These are phyloP conservation scores for Anabacerthia variegaticeps DNA, from an alignment of 2,797 vertebrate genomes.

Conservation along the genomic window DNA sequence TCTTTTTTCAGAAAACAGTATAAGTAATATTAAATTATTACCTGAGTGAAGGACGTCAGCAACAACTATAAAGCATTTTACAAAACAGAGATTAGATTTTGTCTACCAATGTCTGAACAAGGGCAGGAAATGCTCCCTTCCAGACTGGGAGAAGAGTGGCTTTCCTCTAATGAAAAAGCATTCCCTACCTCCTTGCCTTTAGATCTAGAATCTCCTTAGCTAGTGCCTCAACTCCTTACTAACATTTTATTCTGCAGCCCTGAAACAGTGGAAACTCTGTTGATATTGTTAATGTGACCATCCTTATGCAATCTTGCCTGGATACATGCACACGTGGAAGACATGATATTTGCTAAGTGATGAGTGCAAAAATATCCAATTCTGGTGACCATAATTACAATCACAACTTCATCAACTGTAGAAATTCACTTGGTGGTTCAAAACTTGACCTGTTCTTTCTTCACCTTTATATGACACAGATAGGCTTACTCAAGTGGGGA, in stretches of 20 bases:
- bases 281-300: not conserved
- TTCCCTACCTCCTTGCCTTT: not conserved
- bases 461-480: not conserved
- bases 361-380: not conserved
- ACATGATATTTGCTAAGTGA: not conserved
- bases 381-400: not conserved
- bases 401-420: not conserved
- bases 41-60: not conserved
- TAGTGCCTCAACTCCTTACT: not conserved
- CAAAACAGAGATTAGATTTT: not conserved
- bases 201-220: not conserved
- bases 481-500: not conserved
- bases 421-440: not conserved
- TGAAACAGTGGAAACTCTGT: not conserved
- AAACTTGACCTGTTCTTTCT: not conserved
- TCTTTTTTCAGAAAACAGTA: not conserved
- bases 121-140: not conserved
- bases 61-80: not conserved
- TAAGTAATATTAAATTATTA: not conserved
- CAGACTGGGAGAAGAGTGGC: not conserved
- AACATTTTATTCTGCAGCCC: not conserved
- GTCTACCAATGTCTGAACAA: not conserved
- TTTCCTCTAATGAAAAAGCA: not conserved
- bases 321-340: not conserved
- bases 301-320: fast-evolving